Evolutionary conservation across 2,888 invertebrate genomes (phyloP).

Genomic region (Heteropelma amictum): DNA sequence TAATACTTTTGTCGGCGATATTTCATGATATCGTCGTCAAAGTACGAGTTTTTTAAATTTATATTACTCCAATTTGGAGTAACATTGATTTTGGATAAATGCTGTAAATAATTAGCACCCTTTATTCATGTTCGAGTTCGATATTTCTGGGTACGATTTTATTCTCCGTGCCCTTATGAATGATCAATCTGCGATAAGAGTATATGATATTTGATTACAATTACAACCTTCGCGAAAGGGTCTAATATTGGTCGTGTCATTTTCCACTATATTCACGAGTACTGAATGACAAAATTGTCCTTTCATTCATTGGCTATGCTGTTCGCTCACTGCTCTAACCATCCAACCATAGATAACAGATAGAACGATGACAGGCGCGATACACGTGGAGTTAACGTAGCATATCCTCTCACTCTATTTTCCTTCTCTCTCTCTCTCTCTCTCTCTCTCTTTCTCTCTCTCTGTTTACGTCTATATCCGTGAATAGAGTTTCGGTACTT

Average conservation of each 20-base stretch:
- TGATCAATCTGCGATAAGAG: neutral
- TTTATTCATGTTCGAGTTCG: too few species aligned
- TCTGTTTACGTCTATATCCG: neutral
- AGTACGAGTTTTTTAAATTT: too few species aligned
- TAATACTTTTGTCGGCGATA: too few species aligned
- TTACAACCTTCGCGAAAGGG: neutral
- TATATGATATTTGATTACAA: neutral
- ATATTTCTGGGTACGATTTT: too few species aligned
- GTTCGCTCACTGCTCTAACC: neutral
- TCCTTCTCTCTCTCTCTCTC: neutral
- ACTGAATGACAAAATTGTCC: neutral
- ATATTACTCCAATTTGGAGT: too few species aligned
- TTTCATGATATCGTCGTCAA: too few species aligned
- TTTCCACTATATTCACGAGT: neutral
- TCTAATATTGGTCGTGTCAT: neutral
- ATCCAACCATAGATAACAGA: neutral
- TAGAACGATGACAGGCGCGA: conserved; percentile 10
- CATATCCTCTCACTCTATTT: conserved; percentile 5
- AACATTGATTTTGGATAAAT: too few species aligned
- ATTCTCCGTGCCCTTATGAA: too few species aligned
- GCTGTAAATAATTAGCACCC: too few species aligned
- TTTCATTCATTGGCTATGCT: neutral
- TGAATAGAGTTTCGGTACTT: conserved; percentile 28
- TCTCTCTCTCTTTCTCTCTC: neutral
- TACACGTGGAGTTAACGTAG: conserved; percentile 6